Percentiles rank a stretch among this genome's conserved stretches.
phyloP scores from a whole-genome alignment of 2,113 vertebrate species.

The Azemiops feae region DNA sequence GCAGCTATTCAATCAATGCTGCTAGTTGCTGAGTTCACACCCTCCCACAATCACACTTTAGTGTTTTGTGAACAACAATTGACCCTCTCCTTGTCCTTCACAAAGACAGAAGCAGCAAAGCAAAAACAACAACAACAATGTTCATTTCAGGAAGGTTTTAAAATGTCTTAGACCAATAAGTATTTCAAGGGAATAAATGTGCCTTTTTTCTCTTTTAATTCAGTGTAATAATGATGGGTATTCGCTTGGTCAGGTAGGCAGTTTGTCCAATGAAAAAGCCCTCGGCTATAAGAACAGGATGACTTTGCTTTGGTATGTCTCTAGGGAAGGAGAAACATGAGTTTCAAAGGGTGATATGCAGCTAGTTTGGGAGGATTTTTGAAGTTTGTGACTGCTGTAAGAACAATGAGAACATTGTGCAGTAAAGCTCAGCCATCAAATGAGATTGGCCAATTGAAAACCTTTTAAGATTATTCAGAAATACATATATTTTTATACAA shows the following conservation, averaged over 20 bases:
- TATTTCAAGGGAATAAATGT: not conserved
- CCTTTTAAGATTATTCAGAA: not conserved
- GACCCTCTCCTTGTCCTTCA: not conserved
- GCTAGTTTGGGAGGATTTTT: not conserved
- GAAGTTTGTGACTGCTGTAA: not conserved
- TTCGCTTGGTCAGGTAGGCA: not conserved
- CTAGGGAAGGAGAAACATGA: not conserved
- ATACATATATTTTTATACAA: not conserved
- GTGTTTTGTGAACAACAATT: not conserved
- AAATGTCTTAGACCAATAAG: not conserved
- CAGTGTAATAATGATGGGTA: not conserved
- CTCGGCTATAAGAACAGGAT: not conserved
- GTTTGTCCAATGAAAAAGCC: not conserved
- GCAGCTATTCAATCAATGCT: not conserved
- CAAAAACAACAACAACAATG: not conserved
- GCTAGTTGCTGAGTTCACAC: not conserved
- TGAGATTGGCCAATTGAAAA: not conserved
- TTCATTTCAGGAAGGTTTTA: not conserved
- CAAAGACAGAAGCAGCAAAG: not conserved
- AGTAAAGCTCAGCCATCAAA: not conserved
- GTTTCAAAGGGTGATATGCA: not conserved
- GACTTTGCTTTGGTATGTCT: not conserved
- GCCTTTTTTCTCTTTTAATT: not conserved
- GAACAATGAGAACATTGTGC: not conserved
- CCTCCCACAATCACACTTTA: not conserved